These are phyloP conservation scores for Equus quagga DNA, from an alignment of 2,113 vertebrate genomes.

Conservation along the genomic window DNA sequence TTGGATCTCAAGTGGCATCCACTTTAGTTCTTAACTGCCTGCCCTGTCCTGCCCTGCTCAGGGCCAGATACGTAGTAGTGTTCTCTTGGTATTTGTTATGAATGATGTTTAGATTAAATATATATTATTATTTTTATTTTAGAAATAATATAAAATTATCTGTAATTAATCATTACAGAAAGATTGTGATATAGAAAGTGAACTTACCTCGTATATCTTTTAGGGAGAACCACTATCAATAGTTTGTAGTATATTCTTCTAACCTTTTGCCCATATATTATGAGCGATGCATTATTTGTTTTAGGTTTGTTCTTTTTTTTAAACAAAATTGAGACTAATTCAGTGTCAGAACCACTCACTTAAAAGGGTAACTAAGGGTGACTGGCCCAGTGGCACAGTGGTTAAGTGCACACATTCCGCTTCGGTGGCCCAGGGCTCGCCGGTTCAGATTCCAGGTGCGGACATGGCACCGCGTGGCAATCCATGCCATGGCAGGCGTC, in stretches of 20 bases:
- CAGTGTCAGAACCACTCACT: not conserved
- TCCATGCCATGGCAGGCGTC: no score
- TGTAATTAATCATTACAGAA: not conserved
- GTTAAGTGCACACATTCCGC: no score
- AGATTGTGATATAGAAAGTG: not conserved
- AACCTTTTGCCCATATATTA: not conserved
- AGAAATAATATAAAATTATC: not conserved
- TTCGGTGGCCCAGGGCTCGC: no score
- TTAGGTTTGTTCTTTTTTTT: not conserved
- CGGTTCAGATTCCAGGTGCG: no score
- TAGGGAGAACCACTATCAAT: not conserved
- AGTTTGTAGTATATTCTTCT: not conserved
- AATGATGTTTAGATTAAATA: constrained; percentile 1
- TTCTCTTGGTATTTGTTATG: not conserved
- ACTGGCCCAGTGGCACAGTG: no score
- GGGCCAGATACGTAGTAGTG: not conserved
- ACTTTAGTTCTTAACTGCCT: not conserved
- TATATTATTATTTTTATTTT: not conserved
- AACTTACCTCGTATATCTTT: not conserved
- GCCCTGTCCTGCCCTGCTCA: not conserved
- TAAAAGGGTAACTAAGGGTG: not conserved
- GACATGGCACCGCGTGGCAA: no score
- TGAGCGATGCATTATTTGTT: not conserved
- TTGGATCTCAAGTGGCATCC: not conserved
- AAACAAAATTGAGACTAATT: not conserved